phyloP scores from a whole-genome alignment of 2,113 vertebrate species.

The Acanthisitta chloris region DNA sequence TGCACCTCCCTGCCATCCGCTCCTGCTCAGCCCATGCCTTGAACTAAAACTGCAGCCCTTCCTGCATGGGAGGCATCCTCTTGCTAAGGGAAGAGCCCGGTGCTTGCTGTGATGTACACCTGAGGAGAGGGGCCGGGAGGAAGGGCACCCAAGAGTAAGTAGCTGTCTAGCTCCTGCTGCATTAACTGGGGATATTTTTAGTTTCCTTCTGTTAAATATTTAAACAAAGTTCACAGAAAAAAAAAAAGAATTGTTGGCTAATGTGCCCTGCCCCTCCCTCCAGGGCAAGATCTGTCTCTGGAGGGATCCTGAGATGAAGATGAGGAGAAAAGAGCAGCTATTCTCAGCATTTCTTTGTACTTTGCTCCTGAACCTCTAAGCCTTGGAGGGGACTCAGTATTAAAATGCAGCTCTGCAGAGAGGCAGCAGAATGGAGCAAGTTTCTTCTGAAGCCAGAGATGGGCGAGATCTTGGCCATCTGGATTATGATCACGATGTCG shows the following conservation, averaged over 20 bases:
- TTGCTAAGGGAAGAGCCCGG: background rate
- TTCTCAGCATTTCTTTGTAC: constrained; percentile 59
- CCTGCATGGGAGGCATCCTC: background rate
- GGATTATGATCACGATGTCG: background rate
- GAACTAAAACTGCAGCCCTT: background rate
- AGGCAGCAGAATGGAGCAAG: constrained; percentile 1
- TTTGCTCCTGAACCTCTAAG: constrained; percentile 19
- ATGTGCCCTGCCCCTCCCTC: constrained; percentile 56
- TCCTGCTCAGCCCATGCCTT: background rate
- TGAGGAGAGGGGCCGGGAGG: constrained; percentile 2
- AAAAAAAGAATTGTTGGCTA: constrained; percentile 33
- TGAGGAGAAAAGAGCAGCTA: constrained; percentile 49
- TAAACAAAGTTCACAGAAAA: constrained; percentile 61
- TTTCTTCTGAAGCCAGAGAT: background rate
- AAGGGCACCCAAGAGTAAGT: background rate
- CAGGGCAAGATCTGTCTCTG: constrained; percentile 21
- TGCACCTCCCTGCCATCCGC: background rate
- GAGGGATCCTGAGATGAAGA: constrained; percentile 47
- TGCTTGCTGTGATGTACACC: background rate
- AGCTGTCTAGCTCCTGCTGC: constrained; percentile 45
- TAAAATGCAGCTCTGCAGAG: constrained; percentile 41
- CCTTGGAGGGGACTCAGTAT: background rate
- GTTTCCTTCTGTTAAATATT: constrained; percentile 68
- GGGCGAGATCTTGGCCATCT: background rate
- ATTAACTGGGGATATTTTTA: constrained; percentile 67